Evolutionary conservation across 1,140 invertebrate species (phyloP).

Genomic region (Diorhabda carinulata): DNA sequence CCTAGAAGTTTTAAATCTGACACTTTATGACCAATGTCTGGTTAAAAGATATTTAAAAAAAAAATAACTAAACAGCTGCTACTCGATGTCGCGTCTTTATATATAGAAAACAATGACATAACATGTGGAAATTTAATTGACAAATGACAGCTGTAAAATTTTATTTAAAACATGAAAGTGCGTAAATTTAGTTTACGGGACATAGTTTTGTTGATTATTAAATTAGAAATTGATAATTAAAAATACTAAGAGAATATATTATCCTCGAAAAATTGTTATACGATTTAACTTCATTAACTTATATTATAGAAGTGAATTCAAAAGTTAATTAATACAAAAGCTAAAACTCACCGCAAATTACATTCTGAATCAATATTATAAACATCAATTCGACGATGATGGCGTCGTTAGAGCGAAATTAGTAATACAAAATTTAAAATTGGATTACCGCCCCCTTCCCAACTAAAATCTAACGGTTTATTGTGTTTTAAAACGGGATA

Average conservation of each 20-base stretch:
- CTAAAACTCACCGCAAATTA: neutral
- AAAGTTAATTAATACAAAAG: neutral
- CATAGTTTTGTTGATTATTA: too few relatives aligned
- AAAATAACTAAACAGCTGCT: neutral
- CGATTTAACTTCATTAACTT: neutral
- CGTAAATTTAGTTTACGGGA: too few relatives aligned
- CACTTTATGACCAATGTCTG: neutral
- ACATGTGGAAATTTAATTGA: too few relatives aligned
- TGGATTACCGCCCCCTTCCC: neutral
- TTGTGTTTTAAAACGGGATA: conserved; percentile 28
- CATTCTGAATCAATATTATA: neutral
- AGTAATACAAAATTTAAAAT: conserved; percentile 1
- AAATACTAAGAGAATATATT: too few relatives aligned
- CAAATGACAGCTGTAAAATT: too few relatives aligned
- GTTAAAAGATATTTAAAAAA: neutral
- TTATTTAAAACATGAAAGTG: too few relatives aligned
- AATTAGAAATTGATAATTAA: too few relatives aligned
- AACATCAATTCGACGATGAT: neutral
- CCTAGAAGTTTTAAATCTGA: neutral
- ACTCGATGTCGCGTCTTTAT: neutral
- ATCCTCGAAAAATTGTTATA: too few relatives aligned
- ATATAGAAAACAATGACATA: too few relatives aligned
- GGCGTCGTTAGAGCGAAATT: neutral
- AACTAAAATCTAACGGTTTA: neutral
- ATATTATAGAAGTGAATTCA: neutral